Evolutionary conservation across 2,113 vertebrate species (phyloP), one percentile per base, ranked within the genome.

Genomic region (Pseudopodoces humilis): DNA sequence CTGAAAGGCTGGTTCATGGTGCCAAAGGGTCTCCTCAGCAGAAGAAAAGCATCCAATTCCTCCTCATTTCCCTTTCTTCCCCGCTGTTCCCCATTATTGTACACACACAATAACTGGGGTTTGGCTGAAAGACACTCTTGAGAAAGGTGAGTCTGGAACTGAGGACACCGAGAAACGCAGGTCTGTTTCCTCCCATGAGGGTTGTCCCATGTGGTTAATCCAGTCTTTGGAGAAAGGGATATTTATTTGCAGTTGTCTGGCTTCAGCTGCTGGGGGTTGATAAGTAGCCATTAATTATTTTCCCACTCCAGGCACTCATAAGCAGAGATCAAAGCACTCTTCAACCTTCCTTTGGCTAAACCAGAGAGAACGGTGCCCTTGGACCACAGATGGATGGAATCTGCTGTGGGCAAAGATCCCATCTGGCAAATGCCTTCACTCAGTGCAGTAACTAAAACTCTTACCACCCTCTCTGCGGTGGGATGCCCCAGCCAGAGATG

Each of bases 61-160:
- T 85, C 44, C 46, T 59, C 8, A 2, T 21, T 46, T 37, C 23
- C 53, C 39, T 27, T 68, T 33, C 53, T 27, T 53, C 13, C 13
- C 25, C 10, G 7, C 7, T 9, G 11, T 5, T 8, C 12, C 28
- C n/a, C 14, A 1, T 0, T 14, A 3, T 44, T 15, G 4, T 6
- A 2, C 12, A 43, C 41, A 25, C 35, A 35, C 64, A 75, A 18
- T 19, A 31, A n/a, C 22, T 9, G 15, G 21, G 24, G 6, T n/a
- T 58, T 41, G 72, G 31, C 31, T 62, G 37, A 60, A 69, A 53
- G 33, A 27, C 1, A 0, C 22, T 20, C 0, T 4, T n/a, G 56
- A 58, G 78, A 49, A 65, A 49, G 37, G 41, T 7, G 2, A 58
- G 2, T 23, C n/a, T 49, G 63, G 22, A 55, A 50, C 25, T 39